A percentile compares a stretch with the other conserved stretches of the same genome.
phyloP scores from a whole-genome alignment of 2,113 vertebrate genomes.

The Pituophis catenifer region DNA sequence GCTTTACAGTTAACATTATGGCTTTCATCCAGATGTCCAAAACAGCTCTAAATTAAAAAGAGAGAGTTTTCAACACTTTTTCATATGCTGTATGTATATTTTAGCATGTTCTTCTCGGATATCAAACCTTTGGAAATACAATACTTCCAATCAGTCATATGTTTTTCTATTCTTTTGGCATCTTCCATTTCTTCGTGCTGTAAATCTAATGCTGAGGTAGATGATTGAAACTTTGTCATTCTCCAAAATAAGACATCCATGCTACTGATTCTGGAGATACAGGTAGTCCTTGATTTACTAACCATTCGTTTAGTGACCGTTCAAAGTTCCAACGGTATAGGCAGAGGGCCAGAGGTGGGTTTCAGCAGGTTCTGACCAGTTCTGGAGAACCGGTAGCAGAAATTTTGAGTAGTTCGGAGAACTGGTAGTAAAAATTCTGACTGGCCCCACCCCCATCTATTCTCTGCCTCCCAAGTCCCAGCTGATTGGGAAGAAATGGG shows the following conservation, averaged over 20 bases:
- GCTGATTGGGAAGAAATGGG: no score
- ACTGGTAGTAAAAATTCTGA: no score
- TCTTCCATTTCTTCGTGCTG: not conserved
- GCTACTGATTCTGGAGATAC: not conserved
- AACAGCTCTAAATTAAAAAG: not conserved
- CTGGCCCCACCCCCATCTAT: no score
- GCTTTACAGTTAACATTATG: not conserved
- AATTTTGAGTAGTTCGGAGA: no score
- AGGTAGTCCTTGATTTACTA: not conserved
- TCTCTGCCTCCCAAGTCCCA: no score
- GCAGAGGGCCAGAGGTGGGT: no score
- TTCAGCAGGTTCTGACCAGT: no score
- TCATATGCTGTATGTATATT: not conserved
- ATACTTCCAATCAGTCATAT: not conserved
- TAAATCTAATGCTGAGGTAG: not conserved
- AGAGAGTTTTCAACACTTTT: not conserved
- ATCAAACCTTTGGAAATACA: not conserved
- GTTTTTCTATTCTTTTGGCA: not conserved
- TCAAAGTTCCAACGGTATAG: not conserved
- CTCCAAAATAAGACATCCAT: not conserved
- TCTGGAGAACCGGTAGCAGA: no score
- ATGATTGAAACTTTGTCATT: not conserved
- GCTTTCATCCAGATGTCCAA: not conserved
- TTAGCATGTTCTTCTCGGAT: not conserved
- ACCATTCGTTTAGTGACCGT: not conserved